Conservation (phyloP, 2,888 invertebrate species). For the Lasiommata megera region DNA sequence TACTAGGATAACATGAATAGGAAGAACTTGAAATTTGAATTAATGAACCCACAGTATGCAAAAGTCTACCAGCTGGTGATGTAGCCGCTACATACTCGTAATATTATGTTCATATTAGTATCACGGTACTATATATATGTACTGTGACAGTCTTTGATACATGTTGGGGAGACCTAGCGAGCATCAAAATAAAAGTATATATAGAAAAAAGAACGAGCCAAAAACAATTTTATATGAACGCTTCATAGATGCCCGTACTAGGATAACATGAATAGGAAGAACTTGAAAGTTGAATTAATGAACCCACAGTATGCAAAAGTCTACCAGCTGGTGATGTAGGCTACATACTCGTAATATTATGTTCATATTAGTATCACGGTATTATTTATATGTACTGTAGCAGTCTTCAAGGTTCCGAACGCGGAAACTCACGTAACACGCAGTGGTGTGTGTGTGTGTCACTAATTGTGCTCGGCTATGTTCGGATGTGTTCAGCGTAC, state of each 20-base stretch:
- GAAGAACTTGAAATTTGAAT: too few species aligned
- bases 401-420: slow-evolving; percentile 14
- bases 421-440: slow-evolving; percentile 1
- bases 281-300: too few species aligned
- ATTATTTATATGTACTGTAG: slow-evolving; percentile 1
- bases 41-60: neutral
- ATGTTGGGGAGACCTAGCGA: too few species aligned
- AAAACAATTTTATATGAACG: too few species aligned
- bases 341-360: neutral
- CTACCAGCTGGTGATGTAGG: neutral
- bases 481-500: neutral
- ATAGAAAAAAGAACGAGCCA: too few species aligned
- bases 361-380: neutral
- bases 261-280: too few species aligned
- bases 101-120: neutral
- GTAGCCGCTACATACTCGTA: neutral
- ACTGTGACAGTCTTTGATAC: slow-evolving; percentile 3
- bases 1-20: too few species aligned
- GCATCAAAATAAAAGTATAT: too few species aligned
- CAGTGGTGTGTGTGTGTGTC: too few species aligned
- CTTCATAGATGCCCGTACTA: too few species aligned
- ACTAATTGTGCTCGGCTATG: neutral
- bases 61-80: neutral
- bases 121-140: too few species aligned
- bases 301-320: neutral